phyloP scores from a whole-genome alignment of 1,140 invertebrate genomes.

The Sweltsa coloradensis region DNA sequence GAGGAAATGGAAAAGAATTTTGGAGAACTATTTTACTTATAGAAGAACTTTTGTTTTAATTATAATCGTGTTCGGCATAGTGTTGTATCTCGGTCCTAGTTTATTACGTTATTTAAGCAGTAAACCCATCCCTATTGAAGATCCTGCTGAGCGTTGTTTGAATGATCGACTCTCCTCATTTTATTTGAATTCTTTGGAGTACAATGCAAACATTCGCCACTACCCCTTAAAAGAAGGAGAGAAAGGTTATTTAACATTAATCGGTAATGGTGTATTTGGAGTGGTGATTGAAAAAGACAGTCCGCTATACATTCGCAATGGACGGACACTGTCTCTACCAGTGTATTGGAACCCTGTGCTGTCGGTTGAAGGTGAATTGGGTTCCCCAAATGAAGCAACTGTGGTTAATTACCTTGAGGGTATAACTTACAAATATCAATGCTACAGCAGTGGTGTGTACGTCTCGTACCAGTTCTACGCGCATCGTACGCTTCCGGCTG shows the following conservation, averaged over 20 bases:
- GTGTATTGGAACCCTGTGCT: slow-evolving; percentile 64
- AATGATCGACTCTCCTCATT: slow-evolving; percentile 46
- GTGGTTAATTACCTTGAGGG: slow-evolving; percentile 54
- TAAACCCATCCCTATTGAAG: slow-evolving; percentile 28
- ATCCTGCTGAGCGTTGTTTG: slow-evolving; percentile 47
- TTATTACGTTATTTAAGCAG: slow-evolving; percentile 46
- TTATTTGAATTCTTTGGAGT: slow-evolving; percentile 40
- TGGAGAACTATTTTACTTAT: slow-evolving; percentile 22
- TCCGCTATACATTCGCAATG: slow-evolving; percentile 52
- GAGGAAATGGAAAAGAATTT: slow-evolving; percentile 11
- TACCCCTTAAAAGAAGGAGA: slow-evolving; percentile 38
- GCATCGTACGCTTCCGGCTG: slow-evolving; percentile 57
- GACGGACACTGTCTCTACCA: slow-evolving; percentile 54
- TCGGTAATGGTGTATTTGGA: slow-evolving; percentile 68
- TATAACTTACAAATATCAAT: slow-evolving; percentile 54
- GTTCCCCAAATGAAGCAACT: slow-evolving; percentile 35
- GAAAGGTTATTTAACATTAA: slow-evolving; percentile 54
- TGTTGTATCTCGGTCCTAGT: slow-evolving; percentile 50
- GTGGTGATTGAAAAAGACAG: slow-evolving; percentile 47
- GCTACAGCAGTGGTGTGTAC: slow-evolving; percentile 46
- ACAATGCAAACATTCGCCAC: slow-evolving; percentile 55
- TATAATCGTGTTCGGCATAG: slow-evolving; percentile 41
- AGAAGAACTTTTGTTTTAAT: slow-evolving; percentile 48
- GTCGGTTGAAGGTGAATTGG: slow-evolving; percentile 35
- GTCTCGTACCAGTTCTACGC: slow-evolving; percentile 62